Evolutionary conservation across 1,140 invertebrate genomes (phyloP), one percentile per base, ranked within the genome.

Genomic region (Brachionus rotundiformis): DNA sequence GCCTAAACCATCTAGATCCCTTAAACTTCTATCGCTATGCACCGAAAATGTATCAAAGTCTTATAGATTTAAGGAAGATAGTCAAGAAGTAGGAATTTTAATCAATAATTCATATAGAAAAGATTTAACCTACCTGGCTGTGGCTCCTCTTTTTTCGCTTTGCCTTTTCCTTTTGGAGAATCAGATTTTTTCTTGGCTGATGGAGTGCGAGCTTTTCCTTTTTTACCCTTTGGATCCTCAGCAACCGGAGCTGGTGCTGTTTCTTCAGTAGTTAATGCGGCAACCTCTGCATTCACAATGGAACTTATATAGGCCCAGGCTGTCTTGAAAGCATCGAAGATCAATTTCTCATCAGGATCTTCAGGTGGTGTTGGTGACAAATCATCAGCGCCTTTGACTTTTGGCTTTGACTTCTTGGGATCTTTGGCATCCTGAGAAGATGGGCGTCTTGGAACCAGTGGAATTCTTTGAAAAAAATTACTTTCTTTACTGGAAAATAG

Each of bases 291-390:
- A 71, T 85, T 86, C 73, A 82, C 65, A 27, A 71, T 63, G 5
- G 11, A 25, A 13, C 19, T 44, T 2, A 73, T 44, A 25, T 25
- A 73, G 3, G 68, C 36, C 5, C 84, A 47, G 13, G 83, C 87
- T 41, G 73, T 84, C 1, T 82, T 83, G 83, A 82, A 85, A 36
- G 85, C 85, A 84, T 88, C 86, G 83, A 83, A 85, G 36, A 88
- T 83, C 4, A 88, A 84, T 83, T 84, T 85, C 83, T 87, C 87
- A 85, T 88, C 87, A 1, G 84, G 84, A 83, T 87, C 87, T 33
- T 83, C 75, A 7, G 86, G 86, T 29, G 85, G 86, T 13, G 84
- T 73, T 1, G 86, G 86, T 49, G 85, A 86, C 61, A 85, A 86
- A 41, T 81, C 71, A 11, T 81, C 79, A 29, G 25, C 31, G 4